Evolutionary conservation across 37 sponge, comb jelly and placozoan genomes (phyloP), one percentile per base, ranked within the genome.

Genomic region (Agelas oroides): DNA sequence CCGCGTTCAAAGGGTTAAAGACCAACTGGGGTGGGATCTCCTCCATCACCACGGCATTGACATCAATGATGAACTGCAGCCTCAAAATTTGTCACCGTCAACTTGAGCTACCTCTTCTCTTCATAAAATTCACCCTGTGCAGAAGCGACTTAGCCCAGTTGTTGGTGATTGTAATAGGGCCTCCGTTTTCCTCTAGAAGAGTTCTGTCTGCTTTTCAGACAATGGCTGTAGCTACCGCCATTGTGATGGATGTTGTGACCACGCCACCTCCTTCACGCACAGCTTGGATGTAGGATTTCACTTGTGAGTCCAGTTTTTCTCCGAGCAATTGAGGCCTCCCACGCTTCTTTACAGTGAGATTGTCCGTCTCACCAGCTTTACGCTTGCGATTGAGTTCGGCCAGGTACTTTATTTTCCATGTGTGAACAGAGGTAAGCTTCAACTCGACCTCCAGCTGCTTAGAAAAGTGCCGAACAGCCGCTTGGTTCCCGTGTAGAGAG

Each of bases 111-210:
- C 70, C 81, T 24, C 77, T 78, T 59, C 90, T 27, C 54, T 90
- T 84, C 33, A 85, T 80, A 70, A 59, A 90, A 18, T 69, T 59
- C 73, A 84, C 77, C 5, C 90, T 53, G 0, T 54, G 20, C 19
- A 84, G 74, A 31, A 90, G 35, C 37, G 90, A 84, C 52, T 78
- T 80, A 16, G 90, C 90, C 90, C 81, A 90, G 38, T 34, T 52
- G 28, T 79, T 79, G 35, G 64, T 73, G 16, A 86, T 31, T 0
- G 58, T 63, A 24, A 90, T 20, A 20, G 59, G 53, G n/a, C 86
- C 91, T 60, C 82, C 86, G 74, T 86, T 35, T 59, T 78, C 54
- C 2, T 0, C 27, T 15, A 89, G 64, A 13, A 70, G 60, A 35
- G 59, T 24, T 1, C 25, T n/a, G 18, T 84, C 39, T 25, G 65